phyloP scores from a whole-genome alignment of 2,888 invertebrate species.

The Zygogramma bicolorata region DNA sequence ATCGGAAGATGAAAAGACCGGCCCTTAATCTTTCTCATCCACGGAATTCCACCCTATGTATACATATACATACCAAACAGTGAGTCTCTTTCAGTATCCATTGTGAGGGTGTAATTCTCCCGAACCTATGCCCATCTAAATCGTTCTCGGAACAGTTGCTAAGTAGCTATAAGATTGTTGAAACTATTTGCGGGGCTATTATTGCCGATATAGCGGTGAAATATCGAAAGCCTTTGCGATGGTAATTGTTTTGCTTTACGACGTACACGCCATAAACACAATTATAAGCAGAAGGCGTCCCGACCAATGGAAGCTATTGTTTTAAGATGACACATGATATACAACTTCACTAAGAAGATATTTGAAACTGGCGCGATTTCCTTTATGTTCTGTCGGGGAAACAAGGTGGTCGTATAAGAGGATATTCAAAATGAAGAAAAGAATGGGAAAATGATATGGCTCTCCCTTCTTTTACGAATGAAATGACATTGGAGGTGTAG shows the following conservation, averaged over 20 bases:
- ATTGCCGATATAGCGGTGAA: constrained; percentile 62
- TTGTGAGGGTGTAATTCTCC: constrained; percentile 9
- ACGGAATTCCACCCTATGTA: not conserved
- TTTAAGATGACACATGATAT: constrained; percentile 58
- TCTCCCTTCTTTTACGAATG: too few species aligned
- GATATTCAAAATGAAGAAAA: too few species aligned
- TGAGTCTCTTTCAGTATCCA: not conserved
- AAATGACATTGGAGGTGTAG: too few species aligned
- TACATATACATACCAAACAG: not conserved
- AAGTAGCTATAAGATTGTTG: constrained; percentile 62
- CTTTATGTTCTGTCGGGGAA: too few species aligned
- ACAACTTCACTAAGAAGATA: constrained; percentile 49
- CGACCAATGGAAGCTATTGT: constrained; percentile 56
- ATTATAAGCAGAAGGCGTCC: constrained; percentile 42
- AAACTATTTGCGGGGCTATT: constrained; percentile 65
- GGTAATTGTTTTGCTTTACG: constrained; percentile 65
- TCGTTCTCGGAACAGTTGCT: constrained; percentile 55
- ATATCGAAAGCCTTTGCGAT: constrained; percentile 65
- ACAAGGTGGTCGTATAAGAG: too few species aligned
- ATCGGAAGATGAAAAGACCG: too few species aligned
- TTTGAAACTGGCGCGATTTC: not conserved
- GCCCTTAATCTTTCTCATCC: not conserved
- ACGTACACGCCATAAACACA: constrained; percentile 50
- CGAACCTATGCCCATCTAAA: constrained; percentile 31
- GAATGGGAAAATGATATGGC: too few species aligned